Percentiles rank a stretch among this genome's conserved stretches.
These are phyloP conservation scores for mouse (Mus musculus) DNA, from an alignment of 2,113 vertebrate genomes.

Conservation along the genomic window GRCm39 chrX:132801501-132802000, in stretches of 20 bases:
- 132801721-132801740: constrained; percentile 9
- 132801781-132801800: constrained; percentile 1
- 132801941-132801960: constrained; percentile 57
- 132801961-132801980: neutral
- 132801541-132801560: constrained; percentile 46
- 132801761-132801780: neutral
- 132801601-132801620: neutral
- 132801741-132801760: neutral
- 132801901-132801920: neutral
- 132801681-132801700: neutral
- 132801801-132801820: neutral
- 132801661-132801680: neutral
- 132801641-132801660: neutral
- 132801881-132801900: constrained; percentile 20
- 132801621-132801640: neutral
- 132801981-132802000: constrained; percentile 34
- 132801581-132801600: neutral
- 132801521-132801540: constrained; percentile 11
- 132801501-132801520: neutral
- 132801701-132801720: constrained; percentile 25
- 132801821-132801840: neutral
- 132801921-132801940: constrained; percentile 55
- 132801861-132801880: neutral
- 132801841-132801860: constrained; percentile 3
- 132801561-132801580: constrained; percentile 23